A percentile compares a stretch with the other conserved stretches of the same genome.
Conservation (phyloP, 2,113 vertebrate genomes). For the Bos javanicus region DNA sequence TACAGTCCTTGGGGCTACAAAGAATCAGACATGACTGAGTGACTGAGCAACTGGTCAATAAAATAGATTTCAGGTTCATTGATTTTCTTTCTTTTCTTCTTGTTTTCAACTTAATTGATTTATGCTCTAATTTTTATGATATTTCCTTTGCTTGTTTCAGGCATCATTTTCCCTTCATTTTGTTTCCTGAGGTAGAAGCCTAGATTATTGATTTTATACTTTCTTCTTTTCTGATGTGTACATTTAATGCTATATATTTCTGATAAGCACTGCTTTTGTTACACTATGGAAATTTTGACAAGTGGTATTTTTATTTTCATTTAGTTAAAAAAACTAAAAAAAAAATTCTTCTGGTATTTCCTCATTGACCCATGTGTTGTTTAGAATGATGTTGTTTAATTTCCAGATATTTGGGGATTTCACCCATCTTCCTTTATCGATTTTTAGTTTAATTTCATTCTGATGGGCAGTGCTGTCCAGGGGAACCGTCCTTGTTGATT, state of each 20-base stretch:
- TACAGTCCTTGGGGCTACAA: not conserved
- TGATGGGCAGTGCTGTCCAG: not conserved
- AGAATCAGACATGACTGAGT: not conserved
- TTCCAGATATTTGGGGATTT: not conserved
- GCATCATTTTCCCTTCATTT: not conserved
- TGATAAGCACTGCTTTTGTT: not conserved
- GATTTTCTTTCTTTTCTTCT: not conserved
- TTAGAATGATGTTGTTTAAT: not conserved
- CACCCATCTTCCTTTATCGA: not conserved
- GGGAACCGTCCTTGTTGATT: not conserved
- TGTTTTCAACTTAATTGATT: not conserved
- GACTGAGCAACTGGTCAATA: not conserved
- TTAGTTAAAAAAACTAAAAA: not conserved
- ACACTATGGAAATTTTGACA: not conserved
- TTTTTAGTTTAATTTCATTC: not conserved
- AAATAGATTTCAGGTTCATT: not conserved
- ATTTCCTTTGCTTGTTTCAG: not conserved
- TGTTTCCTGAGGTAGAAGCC: not conserved
- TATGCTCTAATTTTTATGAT: not conserved
- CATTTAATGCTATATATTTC: not conserved
- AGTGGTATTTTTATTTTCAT: not conserved
- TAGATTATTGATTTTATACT: not conserved
- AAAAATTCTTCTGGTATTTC: not conserved
- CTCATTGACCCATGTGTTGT: not conserved
- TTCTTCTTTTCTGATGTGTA: not conserved